Base-by-base conservation (phyloP, 2,888 invertebrate genomes). In the Teinopalpus imperialis region DNA sequence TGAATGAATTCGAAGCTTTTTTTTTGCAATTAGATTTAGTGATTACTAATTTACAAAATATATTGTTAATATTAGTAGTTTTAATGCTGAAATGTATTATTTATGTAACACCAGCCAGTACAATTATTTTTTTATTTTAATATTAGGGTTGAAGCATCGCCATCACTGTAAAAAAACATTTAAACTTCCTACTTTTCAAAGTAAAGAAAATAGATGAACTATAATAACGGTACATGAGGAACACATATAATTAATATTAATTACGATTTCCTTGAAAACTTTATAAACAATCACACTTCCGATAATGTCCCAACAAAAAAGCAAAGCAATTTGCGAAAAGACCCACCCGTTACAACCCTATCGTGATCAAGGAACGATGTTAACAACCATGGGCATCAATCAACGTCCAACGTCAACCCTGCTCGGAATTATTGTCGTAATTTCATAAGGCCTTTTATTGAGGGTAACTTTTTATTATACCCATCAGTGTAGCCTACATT, bases 351-450 rank as follows among this genome's bases (percentile, higher is more conserved):
- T 37, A 51, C 57, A 59, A 61, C 57, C 59, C 61, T 59, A 63
- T 63, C 61, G 57, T 54, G 60, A 63, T 61, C 59, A 55, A 49
- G 50, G 51, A 53, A 54, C 57, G 56, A 53, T 60, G 59, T 57
- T 61, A 58, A 62, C 62, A 63, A 59, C 52, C 52, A 44, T 43
- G 52, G 50, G 56, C 58, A 65, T 64, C 63, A 59, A 65, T 65
- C 63, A 65, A 63, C 49, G 65, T 63, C 63, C 50, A 48, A 36
- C 23, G 36, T 35, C 40, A 51, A 52, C 51, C 49, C 43, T 45
- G 43, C 29, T 46, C 45, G 54, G 48, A 55, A 58, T 52, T 50
- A 53, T 49, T 55, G 53, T 50, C 50, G 54, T 56, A 58, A 59
- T 54, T 57, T 56, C 46, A 56, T 61, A 54, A 57, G 45, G 48